A percentile compares a stretch with the other conserved stretches of the same genome.
phyloP scores from a whole-genome alignment of 2,113 vertebrate species.

The Coturnix japonica region DNA sequence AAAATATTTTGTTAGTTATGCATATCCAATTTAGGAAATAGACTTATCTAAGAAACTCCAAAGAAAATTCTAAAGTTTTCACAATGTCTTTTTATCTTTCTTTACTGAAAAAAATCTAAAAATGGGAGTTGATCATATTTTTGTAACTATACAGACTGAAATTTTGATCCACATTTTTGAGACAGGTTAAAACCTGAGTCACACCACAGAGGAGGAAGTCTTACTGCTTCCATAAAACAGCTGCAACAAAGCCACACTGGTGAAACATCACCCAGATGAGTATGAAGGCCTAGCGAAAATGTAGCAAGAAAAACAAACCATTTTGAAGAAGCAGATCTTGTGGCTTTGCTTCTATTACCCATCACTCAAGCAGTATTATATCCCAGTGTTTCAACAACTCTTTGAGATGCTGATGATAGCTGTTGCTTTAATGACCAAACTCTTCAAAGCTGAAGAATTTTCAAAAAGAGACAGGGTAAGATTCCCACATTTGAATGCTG shows the following conservation, averaged over 20 bases:
- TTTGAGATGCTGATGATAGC: fast-evolving
- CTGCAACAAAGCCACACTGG: neutral
- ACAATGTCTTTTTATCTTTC: neutral
- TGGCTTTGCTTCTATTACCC: neutral
- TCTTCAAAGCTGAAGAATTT: neutral
- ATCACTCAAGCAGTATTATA: neutral
- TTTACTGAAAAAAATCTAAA: neutral
- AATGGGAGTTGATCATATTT: neutral
- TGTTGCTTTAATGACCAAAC: neutral
- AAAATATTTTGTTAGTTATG: neutral
- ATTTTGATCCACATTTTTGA: neutral
- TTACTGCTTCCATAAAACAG: neutral
- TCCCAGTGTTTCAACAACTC: neutral
- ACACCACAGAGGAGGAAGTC: neutral
- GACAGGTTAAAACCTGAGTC: neutral
- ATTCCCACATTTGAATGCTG: neutral
- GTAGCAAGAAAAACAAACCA: fast-evolving
- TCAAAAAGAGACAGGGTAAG: neutral
- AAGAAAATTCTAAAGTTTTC: neutral
- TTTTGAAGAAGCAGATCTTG: neutral
- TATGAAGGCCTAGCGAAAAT: neutral
- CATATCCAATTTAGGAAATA: neutral
- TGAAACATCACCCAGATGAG: neutral
- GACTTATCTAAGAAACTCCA: fast-evolving
- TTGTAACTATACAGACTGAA: neutral